Percentiles rank a stretch among this genome's conserved stretches.
These are phyloP conservation scores for Hemiscyllium ocellatum DNA, from an alignment of 2,113 vertebrate genomes.

Conservation along the genomic window DNA sequence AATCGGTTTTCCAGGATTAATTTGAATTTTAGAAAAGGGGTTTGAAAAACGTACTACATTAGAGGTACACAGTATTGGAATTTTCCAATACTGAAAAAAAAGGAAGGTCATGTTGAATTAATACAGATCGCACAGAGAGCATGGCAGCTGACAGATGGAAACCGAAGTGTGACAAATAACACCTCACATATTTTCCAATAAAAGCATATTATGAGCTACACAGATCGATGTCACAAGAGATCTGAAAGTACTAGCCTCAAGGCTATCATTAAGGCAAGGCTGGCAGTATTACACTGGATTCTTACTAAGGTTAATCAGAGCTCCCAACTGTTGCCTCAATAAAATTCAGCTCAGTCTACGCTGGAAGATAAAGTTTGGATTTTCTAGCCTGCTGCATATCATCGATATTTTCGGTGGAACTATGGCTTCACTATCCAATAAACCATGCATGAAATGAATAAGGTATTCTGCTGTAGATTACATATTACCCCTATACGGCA, in stretches of 20 bases:
- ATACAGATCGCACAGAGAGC: background rate
- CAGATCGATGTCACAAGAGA: background rate
- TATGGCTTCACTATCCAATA: background rate
- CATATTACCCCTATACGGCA: background rate
- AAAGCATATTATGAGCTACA: background rate
- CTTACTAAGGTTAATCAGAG: background rate
- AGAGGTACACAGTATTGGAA: background rate
- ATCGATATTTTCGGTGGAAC: background rate
- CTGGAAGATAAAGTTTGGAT: background rate
- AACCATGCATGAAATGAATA: background rate
- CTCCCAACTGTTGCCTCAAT: background rate
- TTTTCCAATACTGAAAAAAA: background rate
- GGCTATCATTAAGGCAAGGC: background rate
- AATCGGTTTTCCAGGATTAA: background rate
- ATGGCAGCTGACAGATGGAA: background rate
- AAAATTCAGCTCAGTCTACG: background rate
- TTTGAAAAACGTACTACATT: background rate
- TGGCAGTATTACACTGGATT: background rate
- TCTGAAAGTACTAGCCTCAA: background rate
- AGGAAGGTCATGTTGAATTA: background rate
- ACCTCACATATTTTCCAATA: background rate
- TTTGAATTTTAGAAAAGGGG: background rate
- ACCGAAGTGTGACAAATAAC: background rate
- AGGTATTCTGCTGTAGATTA: background rate
- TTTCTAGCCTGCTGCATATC: background rate